Conservation (phyloP, 2,888 invertebrate genomes). For the Belgica antarctica region DNA sequence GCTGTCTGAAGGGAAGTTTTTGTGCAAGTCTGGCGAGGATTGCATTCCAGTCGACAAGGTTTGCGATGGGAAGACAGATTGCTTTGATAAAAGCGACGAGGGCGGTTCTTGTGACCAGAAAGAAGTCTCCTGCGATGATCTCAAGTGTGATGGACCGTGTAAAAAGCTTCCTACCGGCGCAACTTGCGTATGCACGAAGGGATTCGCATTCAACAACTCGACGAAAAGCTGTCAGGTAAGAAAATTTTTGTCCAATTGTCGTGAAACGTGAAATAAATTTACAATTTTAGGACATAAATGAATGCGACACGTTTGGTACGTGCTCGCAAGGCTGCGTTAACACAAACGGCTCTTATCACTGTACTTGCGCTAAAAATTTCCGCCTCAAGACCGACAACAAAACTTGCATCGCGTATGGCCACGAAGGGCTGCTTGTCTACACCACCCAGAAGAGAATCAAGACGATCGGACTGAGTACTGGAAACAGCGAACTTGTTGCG, state of each 20-base stretch:
- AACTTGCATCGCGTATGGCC: constrained; percentile 61
- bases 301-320: constrained; percentile 62
- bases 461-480: constrained; percentile 61
- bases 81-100: constrained; percentile 64
- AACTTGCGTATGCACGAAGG: constrained; percentile 61
- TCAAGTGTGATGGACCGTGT: constrained; percentile 52
- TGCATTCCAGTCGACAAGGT: constrained; percentile 68
- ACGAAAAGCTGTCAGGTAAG: constrained; percentile 48
- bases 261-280: constrained; percentile 50
- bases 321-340: constrained; percentile 72
- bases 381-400: constrained; percentile 56
- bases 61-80: constrained; percentile 65
- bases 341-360: constrained; percentile 60
- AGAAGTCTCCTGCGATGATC: constrained; percentile 50
- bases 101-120: constrained; percentile 52
- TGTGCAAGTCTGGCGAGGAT: neutral
- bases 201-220: constrained; percentile 49
- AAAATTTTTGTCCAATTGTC: constrained; percentile 46
- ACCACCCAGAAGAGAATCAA: constrained; percentile 65
- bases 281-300: constrained; percentile 63
- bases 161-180: constrained; percentile 58
- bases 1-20: neutral
- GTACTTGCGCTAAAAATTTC: constrained; percentile 64
- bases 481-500: constrained; percentile 54
- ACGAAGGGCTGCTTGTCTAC: constrained; percentile 68